A percentile compares a stretch with the other conserved stretches of the same genome.
phyloP scores from a whole-genome alignment of 64 coral and sea anemone species.

The Pocillopora verrucosa region DNA sequence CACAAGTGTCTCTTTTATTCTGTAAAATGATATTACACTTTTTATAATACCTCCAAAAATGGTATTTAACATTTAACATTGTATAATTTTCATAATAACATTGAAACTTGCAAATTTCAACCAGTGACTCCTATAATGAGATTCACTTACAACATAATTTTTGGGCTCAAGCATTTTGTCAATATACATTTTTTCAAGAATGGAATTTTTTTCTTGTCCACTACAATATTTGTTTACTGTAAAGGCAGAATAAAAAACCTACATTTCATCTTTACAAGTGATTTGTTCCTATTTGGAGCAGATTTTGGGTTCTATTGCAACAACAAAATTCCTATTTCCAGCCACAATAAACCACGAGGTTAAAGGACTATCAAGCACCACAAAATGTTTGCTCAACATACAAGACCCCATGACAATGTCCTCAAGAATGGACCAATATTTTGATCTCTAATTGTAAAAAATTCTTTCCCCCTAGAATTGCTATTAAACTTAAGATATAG shows the following conservation, averaged over 20 bases:
- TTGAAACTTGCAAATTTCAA: not conserved
- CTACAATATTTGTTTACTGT: not conserved
- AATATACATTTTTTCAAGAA: not conserved
- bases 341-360: not conserved
- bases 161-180: not conserved
- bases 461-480: constrained; percentile 28
- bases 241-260: constrained; percentile 23
- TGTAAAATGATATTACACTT: constrained; percentile 39
- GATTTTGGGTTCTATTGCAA: not conserved
- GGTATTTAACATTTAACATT: not conserved
- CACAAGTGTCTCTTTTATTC: constrained; percentile 19
- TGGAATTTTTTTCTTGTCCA: not conserved
- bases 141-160: not conserved
- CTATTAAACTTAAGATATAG: not conserved
- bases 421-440: not conserved
- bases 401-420: constrained; percentile 1
- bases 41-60: not conserved
- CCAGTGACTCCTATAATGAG: not conserved
- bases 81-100: no score
- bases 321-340: not conserved
- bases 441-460: constrained; percentile 3
- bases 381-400: not conserved
- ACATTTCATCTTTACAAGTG: not conserved
- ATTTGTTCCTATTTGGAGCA: not conserved
- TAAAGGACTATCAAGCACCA: not conserved